These are phyloP conservation scores for Hephaestus fuliginosus DNA, from an alignment of 2,797 vertebrate genomes.

Conservation along the genomic window DNA sequence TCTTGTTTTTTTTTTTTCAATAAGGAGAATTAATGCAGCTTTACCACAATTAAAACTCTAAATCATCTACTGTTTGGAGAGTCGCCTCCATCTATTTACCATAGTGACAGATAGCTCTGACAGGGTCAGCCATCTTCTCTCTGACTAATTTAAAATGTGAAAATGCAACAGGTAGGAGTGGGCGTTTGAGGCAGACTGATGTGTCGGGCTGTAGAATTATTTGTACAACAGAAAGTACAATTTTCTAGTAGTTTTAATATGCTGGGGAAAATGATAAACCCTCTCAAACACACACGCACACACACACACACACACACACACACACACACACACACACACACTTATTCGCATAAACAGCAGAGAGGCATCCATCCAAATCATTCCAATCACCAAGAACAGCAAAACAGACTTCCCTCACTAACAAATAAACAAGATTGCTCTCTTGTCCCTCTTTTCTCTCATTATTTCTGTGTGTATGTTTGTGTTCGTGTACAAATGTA, in stretches of 20 bases:
- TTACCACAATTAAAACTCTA: constrained; percentile 7
- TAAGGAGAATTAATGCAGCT: background rate
- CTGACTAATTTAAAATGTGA: constrained; percentile 28
- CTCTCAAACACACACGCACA: background rate
- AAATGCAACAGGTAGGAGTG: constrained; percentile 55
- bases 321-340: background rate
- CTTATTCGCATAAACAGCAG: constrained; percentile 21
- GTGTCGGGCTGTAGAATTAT: constrained; percentile 47
- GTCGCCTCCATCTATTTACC: constrained; percentile 31
- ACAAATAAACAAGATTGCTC: constrained; percentile 42
- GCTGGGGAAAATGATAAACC: constrained; percentile 28
- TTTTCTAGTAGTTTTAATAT: constrained; percentile 46
- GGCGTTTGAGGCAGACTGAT: constrained; percentile 34
- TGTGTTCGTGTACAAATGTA: background rate
- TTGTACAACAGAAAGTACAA: constrained; percentile 48
- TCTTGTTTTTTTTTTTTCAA: constrained; percentile 20
- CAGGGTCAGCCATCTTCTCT: constrained; percentile 42
- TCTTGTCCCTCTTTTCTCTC: constrained; percentile 30
- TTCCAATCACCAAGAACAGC: constrained; percentile 65
- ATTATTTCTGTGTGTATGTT: constrained; percentile 31
- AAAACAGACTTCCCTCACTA: constrained; percentile 38
- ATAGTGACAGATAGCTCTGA: constrained; percentile 18
- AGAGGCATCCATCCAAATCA: constrained; percentile 61
- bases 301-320: background rate
- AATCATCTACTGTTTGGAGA: constrained; percentile 20